Base-by-base conservation (phyloP, 2,113 vertebrate genomes). In the Esox niger region DNA sequence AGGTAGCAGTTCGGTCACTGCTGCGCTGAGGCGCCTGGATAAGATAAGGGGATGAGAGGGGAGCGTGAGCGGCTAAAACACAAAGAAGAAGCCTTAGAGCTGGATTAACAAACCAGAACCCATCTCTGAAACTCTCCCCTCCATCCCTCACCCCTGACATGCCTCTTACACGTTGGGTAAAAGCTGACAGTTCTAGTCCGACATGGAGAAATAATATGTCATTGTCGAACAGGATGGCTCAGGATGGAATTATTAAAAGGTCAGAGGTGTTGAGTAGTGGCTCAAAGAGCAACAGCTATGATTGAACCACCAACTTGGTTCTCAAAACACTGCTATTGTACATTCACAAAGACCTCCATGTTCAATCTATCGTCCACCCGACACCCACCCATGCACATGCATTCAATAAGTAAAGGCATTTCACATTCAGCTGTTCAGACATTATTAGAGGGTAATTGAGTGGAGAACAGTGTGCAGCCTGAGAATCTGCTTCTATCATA, bases 371-470 rank as follows among this genome's bases (percentile, higher is more conserved):
- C 13, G 13, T 43, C 38, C 38, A n/a, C n/a, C n/a, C n/a, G n/a
- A 61, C 69, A 60, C 21, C 2, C 67, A 61, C 35, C 25, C 63
- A 67, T 10, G 15, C 64, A 63, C 32, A 65, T 38, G 46, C 43
- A 70, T 30, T 7, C 57, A 61, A 35, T 57, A 62, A 46, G 54
- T 55, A 64, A 77, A 73, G 71, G 73, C 62, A 82, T 83, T 81
- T 43, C 77, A 76, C 78, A 74, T 82, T 85, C 57, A 38, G 46
- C 49, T 7, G 20, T 30, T 31, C 73, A 74, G 79, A 71, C 78
- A 82, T 86, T 79, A 81, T 88, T 84, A 85, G 72, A 76, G 71
- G 62, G 76, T 85, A 88, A 87, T 67, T 78, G 79, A 89, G 74
- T 79, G 78, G 68, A 77, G 75, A 86, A 81, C 56, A 55, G 62